Evolutionary conservation across 2,113 vertebrate species (phyloP).

Genomic region (Odocoileus virginianus): DNA sequence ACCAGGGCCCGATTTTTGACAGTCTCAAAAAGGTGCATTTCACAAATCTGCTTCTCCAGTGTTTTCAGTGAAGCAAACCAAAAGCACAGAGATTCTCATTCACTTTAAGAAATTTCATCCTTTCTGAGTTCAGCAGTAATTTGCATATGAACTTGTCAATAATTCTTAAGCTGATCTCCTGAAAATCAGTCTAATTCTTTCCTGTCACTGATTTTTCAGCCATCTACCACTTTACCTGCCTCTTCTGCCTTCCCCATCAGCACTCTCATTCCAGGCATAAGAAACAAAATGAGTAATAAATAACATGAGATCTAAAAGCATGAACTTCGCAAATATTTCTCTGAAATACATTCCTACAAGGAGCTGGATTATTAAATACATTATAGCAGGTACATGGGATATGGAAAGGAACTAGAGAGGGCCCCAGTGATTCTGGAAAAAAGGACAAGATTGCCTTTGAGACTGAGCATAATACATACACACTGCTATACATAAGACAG

Average conservation of each 20-base stretch:
- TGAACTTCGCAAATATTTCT: background rate
- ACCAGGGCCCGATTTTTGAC: background rate
- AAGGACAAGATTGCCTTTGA: background rate
- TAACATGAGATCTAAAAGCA: background rate
- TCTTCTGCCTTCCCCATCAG: background rate
- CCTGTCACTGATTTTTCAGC: background rate
- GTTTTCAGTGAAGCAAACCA: background rate
- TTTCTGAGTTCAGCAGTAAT: background rate
- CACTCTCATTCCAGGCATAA: background rate
- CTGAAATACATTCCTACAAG: background rate
- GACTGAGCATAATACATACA: background rate
- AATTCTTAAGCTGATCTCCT: no score
- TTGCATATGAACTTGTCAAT: background rate
- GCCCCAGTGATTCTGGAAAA: background rate
- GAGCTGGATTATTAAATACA: background rate
- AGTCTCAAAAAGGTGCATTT: background rate
- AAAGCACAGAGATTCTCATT: background rate
- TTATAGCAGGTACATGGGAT: rapidly evolving
- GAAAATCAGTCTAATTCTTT: background rate
- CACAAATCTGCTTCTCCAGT: background rate
- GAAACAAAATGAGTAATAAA: background rate
- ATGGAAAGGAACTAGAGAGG: background rate
- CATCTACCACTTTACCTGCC: background rate
- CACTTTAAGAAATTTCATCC: background rate
- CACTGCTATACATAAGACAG: background rate